phyloP scores from a whole-genome alignment of 30 jellyfish, hydroid and myxozoan species.

The Calvadosia cruxmelitensis region DNA sequence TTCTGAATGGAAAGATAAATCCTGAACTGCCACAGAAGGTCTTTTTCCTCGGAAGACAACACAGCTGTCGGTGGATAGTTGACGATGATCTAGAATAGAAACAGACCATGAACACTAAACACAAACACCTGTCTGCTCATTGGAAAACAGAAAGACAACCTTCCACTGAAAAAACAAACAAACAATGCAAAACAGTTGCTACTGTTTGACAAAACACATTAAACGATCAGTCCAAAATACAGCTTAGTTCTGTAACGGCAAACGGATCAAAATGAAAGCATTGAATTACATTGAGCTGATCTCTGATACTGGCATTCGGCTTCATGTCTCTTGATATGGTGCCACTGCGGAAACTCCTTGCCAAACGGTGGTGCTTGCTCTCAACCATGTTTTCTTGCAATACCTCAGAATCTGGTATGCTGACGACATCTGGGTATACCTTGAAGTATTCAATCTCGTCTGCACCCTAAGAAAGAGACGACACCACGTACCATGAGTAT shows the following conservation, averaged over 20 bases:
- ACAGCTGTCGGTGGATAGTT: slow-evolving; percentile 82
- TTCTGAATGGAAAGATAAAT: slow-evolving; percentile 76
- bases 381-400: slow-evolving; percentile 86
- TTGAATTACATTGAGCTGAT: slow-evolving; percentile 64
- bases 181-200: too few species aligned
- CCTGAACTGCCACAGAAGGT: slow-evolving; percentile 89
- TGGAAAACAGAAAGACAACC: neutral
- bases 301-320: slow-evolving; percentile 95
- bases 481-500: too few species aligned
- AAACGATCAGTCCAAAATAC: neutral
- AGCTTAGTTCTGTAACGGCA: neutral
- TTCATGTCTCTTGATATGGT: slow-evolving; percentile 93
- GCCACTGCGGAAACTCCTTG: slow-evolving; percentile 94
- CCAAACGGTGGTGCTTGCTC: slow-evolving; percentile 89
- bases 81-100: slow-evolving; percentile 82
- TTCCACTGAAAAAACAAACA: neutral
- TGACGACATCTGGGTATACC: slow-evolving; percentile 96
- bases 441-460: slow-evolving; percentile 88
- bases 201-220: too few species aligned
- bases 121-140: neutral
- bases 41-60: slow-evolving; percentile 89
- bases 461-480: too few species aligned
- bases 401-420: slow-evolving; percentile 90
- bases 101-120: too few species aligned
- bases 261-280: neutral